Evolutionary conservation across 2,113 vertebrate species (phyloP).

Genomic region (Zingel zingel): DNA sequence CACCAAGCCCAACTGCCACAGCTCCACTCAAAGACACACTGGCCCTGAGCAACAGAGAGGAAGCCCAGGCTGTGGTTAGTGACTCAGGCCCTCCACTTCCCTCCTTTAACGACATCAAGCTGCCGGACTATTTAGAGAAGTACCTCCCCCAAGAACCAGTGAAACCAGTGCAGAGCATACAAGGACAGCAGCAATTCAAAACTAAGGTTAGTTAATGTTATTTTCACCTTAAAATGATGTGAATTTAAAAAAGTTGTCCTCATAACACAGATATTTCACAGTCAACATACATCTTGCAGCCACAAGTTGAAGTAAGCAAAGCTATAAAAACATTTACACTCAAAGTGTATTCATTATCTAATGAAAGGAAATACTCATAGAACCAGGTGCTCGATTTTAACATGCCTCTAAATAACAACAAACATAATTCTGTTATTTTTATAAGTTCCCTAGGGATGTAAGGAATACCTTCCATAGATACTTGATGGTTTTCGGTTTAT

Average conservation of each 20-base stretch:
- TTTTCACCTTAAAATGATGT: not conserved
- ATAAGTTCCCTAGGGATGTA: no score
- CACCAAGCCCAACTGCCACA: conserved; percentile 3
- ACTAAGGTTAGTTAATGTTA: conserved; percentile 70
- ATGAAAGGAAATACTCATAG: not conserved
- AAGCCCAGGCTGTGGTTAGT: conserved; percentile 62
- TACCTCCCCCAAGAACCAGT: conserved; percentile 78
- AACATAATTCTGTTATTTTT: not conserved
- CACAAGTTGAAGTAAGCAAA: conserved; percentile 4
- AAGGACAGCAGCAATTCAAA: conserved; percentile 53
- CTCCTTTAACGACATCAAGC: conserved; percentile 84
- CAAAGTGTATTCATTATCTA: not conserved
- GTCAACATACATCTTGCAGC: not conserved
- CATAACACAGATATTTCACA: not conserved
- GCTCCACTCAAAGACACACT: conserved; percentile 23
- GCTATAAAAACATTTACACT: not conserved
- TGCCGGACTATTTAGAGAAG: conserved; percentile 88
- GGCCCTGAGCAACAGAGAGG: conserved; percentile 23
- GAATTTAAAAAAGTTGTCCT: conserved; percentile 8
- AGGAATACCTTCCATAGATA: not conserved
- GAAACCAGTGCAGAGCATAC: conserved; percentile 74
- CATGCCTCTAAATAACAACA: not conserved
- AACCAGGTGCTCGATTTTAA: not conserved
- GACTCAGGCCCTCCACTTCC: conserved; percentile 72
- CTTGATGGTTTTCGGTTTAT: conserved; percentile 23